Percentiles rank a stretch among this genome's conserved stretches.
Conservation (phyloP, 2,113 vertebrate genomes). For the Noctilio leporinus region DNA sequence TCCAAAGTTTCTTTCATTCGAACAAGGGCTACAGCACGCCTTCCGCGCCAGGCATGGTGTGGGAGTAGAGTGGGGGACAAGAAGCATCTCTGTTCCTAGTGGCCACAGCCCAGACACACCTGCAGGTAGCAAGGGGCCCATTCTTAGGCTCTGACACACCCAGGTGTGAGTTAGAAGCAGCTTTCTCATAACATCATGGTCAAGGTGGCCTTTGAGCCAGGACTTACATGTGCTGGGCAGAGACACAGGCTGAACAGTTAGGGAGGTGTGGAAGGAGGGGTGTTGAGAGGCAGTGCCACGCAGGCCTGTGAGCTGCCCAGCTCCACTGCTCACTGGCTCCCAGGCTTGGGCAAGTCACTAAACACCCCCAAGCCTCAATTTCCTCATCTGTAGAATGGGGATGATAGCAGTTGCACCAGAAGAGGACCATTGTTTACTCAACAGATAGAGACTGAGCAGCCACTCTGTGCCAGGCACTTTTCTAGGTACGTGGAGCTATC, state of each 20-base stretch:
- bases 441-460: neutral
- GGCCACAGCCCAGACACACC: neutral
- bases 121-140: neutral
- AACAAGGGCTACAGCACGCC: fast-evolving
- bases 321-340: neutral
- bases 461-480: neutral
- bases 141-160: neutral
- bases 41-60: neutral
- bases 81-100: neutral
- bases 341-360: neutral
- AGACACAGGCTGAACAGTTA: neutral
- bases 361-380: neutral
- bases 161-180: neutral
- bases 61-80: neutral
- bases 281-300: fast-evolving
- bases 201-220: neutral
- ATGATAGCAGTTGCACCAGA: neutral
- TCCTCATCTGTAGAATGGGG: neutral
- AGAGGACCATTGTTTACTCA: neutral
- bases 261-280: neutral
- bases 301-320: neutral
- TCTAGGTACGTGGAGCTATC: no score
- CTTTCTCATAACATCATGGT: neutral
- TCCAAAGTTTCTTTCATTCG: neutral
- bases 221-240: neutral